Evolutionary conservation across 2,113 vertebrate genomes (phyloP).

Genomic region (Thryonomys swinderianus): DNA sequence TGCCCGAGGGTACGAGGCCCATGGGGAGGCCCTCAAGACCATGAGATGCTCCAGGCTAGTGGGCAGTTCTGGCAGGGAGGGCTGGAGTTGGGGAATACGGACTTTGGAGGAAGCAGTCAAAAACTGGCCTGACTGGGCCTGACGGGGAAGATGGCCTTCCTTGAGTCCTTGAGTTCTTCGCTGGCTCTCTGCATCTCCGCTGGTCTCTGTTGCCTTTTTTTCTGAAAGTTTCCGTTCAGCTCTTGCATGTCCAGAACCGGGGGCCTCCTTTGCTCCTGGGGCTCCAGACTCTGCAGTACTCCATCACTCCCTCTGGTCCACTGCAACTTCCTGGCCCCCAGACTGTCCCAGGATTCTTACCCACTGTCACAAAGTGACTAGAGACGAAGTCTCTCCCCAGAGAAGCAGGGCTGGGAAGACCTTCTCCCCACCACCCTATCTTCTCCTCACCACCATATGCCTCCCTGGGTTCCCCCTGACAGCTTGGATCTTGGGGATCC

Average conservation of each 20-base stretch:
- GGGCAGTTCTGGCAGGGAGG: slow-evolving; percentile 13
- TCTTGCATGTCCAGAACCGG: not conserved
- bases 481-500: not conserved
- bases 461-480: not conserved
- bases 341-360: not conserved
- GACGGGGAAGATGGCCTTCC: not conserved
- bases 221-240: slow-evolving; percentile 36
- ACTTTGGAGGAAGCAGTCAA: not conserved
- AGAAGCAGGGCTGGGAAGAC: not conserved
- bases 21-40: not conserved
- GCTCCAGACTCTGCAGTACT: not conserved
- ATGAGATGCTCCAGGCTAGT: not conserved
- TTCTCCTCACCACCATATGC: not conserved
- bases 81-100: not conserved
- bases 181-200: not conserved
- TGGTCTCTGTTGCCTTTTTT: not conserved
- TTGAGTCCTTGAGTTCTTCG: not conserved
- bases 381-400: not conserved
- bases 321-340: not conserved
- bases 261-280: not conserved
- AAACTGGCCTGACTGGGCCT: not conserved
- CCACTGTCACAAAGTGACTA: not conserved
- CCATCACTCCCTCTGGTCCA: not conserved
- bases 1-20: slow-evolving; percentile 38
- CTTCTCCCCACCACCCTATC: not conserved